phyloP scores from a whole-genome alignment of 2,797 vertebrate genomes.

The Schizopygopsis pylzovi region DNA sequence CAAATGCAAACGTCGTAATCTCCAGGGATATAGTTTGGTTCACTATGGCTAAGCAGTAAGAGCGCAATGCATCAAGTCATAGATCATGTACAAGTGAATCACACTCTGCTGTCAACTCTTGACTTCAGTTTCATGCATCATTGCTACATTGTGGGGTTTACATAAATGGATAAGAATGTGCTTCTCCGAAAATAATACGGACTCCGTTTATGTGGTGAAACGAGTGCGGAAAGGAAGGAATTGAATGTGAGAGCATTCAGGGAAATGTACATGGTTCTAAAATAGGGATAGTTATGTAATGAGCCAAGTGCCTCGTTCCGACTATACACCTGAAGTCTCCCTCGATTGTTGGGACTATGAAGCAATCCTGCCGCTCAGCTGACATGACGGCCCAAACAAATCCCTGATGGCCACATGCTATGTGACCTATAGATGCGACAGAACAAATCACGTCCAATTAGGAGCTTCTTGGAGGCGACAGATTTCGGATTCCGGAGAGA shows the following conservation, averaged over 20 bases:
- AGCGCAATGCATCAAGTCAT: neutral
- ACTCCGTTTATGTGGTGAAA: conserved; percentile 44
- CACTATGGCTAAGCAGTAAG: neutral
- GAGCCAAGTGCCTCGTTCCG: conserved; percentile 60
- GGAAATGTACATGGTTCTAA: conserved; percentile 78
- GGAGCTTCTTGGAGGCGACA: conserved; percentile 17
- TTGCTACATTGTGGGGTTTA: conserved; percentile 2
- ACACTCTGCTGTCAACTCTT: conserved; percentile 16
- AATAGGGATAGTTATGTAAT: conserved; percentile 78
- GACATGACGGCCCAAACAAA: conserved; percentile 1
- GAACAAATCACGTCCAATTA: conserved; percentile 49
- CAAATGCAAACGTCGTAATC: neutral
- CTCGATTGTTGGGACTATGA: conserved; percentile 37
- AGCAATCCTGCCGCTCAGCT: conserved; percentile 4
- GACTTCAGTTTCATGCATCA: conserved; percentile 27
- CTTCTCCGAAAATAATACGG: conserved; percentile 3
- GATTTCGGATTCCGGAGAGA: conserved; percentile 27
- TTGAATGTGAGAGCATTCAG: conserved; percentile 69
- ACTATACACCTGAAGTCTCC: conserved; percentile 53
- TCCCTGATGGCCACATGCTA: conserved; percentile 10
- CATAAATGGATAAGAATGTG: neutral
- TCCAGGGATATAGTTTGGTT: neutral
- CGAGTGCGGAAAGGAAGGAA: conserved; percentile 49
- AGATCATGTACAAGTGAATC: conserved; percentile 1
- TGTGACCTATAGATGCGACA: conserved; percentile 34